Percentiles rank a stretch among this genome's conserved stretches.
phyloP scores from a whole-genome alignment of 1,140 invertebrate genomes.

The Lepidurus couesii region DNA sequence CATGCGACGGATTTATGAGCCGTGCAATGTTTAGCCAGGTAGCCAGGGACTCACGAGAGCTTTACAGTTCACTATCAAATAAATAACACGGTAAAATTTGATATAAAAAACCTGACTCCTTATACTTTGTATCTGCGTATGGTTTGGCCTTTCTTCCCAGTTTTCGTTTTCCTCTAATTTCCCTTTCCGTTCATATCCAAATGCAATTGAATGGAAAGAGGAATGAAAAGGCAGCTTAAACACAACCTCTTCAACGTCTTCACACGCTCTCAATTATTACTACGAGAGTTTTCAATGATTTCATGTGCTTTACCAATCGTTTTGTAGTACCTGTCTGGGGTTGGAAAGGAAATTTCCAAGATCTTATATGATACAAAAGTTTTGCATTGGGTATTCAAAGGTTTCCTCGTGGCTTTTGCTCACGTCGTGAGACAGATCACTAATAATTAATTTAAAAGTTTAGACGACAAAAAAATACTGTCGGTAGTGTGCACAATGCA shows the following conservation, averaged over 20 bases:
- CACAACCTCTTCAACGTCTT: too few relatives aligned
- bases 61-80: neutral
- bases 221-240: too few relatives aligned
- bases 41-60: slow-evolving; percentile 12
- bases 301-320: too few relatives aligned
- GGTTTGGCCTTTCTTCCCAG: neutral
- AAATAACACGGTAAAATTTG: neutral
- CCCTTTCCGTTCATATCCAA: too few relatives aligned
- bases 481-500: neutral
- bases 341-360: too few relatives aligned
- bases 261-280: too few relatives aligned
- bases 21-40: slow-evolving; percentile 13
- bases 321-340: too few relatives aligned
- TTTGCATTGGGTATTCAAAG: too few relatives aligned
- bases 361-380: too few relatives aligned
- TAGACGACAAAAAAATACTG: neutral
- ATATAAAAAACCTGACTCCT: neutral
- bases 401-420: neutral
- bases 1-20: slow-evolving; percentile 14
- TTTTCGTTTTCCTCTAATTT: neutral
- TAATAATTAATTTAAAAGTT: neutral
- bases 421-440: neutral
- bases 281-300: too few relatives aligned
- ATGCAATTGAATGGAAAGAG: too few relatives aligned
- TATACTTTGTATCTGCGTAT: neutral